Evolutionary conservation across 2,797 vertebrate species (phyloP).

Genomic region (Dromococcyx pavoninus): DNA sequence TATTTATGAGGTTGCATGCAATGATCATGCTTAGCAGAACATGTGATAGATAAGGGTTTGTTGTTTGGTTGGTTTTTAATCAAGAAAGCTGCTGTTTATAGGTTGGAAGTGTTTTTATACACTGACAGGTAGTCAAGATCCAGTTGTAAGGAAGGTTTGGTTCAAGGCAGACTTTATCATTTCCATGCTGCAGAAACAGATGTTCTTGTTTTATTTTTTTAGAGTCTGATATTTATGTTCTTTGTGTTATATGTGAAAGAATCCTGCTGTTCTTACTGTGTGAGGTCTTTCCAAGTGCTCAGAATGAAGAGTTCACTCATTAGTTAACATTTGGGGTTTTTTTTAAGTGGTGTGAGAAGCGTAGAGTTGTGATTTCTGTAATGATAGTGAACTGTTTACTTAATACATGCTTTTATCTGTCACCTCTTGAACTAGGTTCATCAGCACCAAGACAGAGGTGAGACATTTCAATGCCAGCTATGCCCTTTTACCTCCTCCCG

Average conservation of each 20-base stretch:
- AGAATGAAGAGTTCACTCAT: neutral
- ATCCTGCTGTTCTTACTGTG: neutral
- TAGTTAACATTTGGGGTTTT: neutral
- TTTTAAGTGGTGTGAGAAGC: neutral
- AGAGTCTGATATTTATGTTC: neutral
- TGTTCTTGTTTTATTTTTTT: neutral
- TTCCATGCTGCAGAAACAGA: conserved; percentile 1
- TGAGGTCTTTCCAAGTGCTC: neutral
- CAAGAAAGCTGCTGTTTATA: neutral
- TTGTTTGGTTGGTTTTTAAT: neutral
- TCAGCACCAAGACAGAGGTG: conserved; percentile 98
- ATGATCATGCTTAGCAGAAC: neutral
- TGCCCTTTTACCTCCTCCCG: conserved; percentile 99
- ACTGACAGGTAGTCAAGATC: neutral
- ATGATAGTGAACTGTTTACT: neutral
- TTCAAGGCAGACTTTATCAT: neutral
- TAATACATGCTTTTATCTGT: conserved; percentile 30
- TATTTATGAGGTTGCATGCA: neutral
- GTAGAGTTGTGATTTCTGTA: neutral
- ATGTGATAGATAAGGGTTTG: neutral
- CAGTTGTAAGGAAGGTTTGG: neutral
- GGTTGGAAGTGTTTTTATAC: neutral
- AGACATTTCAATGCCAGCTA: conserved; percentile 98
- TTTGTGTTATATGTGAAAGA: neutral
- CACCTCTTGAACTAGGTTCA: conserved; percentile 85